phyloP scores from a whole-genome alignment of 2,888 invertebrate genomes.

The Tinea trinotella region DNA sequence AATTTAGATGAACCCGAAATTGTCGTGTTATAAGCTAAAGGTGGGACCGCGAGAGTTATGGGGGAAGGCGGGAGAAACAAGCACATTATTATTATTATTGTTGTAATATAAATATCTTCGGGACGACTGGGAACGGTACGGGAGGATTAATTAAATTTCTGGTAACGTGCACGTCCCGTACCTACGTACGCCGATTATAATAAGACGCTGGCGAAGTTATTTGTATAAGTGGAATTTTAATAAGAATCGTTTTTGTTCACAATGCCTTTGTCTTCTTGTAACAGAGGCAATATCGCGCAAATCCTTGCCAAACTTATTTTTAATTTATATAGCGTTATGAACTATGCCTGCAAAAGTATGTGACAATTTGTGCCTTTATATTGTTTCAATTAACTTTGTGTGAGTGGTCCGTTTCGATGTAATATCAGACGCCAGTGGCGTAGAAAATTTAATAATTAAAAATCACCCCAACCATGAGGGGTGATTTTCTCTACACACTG shows the following conservation, averaged over 20 bases:
- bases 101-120: conserved; percentile 27
- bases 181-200: conserved; percentile 23
- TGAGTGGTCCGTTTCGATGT: conserved; percentile 43
- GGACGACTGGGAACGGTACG: conserved; percentile 24
- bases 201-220: conserved; percentile 24
- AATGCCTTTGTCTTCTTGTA: conserved; percentile 12
- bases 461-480: conserved; percentile 58
- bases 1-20: conserved; percentile 11
- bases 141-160: conserved; percentile 28
- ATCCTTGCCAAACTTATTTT: conserved; percentile 1
- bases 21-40: neutral
- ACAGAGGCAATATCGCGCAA: conserved; percentile 1
- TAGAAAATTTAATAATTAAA: conserved; percentile 70
- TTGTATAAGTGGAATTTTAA: conserved; percentile 32
- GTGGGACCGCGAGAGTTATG: conserved; percentile 20
- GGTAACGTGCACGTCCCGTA: conserved; percentile 21
- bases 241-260: conserved; percentile 26
- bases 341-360: conserved; percentile 1
- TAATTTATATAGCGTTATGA: neutral
- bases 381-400: conserved; percentile 18
- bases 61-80: conserved; percentile 19
- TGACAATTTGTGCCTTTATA: conserved; percentile 11
- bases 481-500: conserved; percentile 38
- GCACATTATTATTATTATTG: conserved; percentile 24
- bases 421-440: conserved; percentile 56